phyloP scores from a whole-genome alignment of 2,113 vertebrate genomes.

The Edolisoma coerulescens region DNA sequence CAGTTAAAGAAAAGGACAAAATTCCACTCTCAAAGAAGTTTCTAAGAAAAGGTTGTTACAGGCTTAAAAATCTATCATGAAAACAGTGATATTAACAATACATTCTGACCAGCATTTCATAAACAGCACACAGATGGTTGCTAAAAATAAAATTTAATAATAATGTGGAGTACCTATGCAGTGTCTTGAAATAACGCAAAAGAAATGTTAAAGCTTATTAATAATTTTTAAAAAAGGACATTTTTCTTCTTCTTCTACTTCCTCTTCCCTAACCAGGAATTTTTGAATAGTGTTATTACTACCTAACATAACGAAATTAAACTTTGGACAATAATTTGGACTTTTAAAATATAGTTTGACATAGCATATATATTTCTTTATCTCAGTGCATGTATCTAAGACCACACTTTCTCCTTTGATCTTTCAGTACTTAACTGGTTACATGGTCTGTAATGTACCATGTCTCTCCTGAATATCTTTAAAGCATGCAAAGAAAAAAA shows the following conservation, averaged over 20 bases:
- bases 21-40: neutral
- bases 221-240: rapidly evolving
- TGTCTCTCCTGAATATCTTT: neutral
- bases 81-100: neutral
- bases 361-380: neutral
- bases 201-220: neutral
- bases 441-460: neutral
- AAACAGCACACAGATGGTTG: neutral
- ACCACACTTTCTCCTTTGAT: neutral
- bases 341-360: neutral
- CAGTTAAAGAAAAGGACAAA: neutral
- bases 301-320: neutral
- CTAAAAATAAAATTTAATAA: neutral
- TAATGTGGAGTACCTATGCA: neutral
- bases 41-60: neutral
- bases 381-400: neutral
- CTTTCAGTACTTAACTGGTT: neutral
- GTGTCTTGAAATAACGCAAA: neutral
- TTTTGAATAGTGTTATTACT: neutral
- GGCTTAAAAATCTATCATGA: neutral
- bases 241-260: neutral
- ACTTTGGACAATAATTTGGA: neutral
- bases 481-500: neutral
- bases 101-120: neutral
- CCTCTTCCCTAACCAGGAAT: neutral